Base-by-base conservation (phyloP, 2,113 vertebrate genomes). In the Trochalopteron elliotii region DNA sequence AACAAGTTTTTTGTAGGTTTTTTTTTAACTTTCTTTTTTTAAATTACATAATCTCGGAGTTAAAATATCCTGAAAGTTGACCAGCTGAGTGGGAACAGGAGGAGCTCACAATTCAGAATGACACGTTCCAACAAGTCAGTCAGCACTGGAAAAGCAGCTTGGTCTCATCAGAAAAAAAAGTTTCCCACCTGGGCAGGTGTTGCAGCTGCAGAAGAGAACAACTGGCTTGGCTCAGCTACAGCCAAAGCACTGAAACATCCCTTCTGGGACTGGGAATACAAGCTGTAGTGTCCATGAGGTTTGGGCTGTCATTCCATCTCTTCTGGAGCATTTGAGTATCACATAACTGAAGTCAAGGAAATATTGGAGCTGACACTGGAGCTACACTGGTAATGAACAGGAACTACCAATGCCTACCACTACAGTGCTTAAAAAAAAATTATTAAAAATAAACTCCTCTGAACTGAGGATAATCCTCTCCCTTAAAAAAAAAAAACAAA, bases 11-110 rank as follows among this genome's bases (percentile, higher is more conserved):
- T 69, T 8, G 44, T 31, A 9, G 5, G n/a, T n/a, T 7, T 44
- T 44, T 31, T 27, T 7, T 3, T 20, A 3, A 20, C 8, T 1
- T 5, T 9, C 27, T 4, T 35, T 15, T 40, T 45, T 23, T 17
- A 17, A 44, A 17, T 44, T 83, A 49, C 9, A 40, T 64, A 50
- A 59, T 42, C 25, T 55, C 1, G 0, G 20, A 55, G 9, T 71
- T 56, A 78, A 75, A 91, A 33, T 5, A 68, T 49, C 25, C n/a
- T 60, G 23, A 83, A 80, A 89, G 72, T 19, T 67, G 61, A 50
- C 20, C 45, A 45, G 49, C 25, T 18, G 68, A 83, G 52, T 39
- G 63, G 21, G 45, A 92, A 69, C 13, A 75, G 35, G 10, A 27
- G 13, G 11, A 59, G 35, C 4, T 75, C 52, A 91, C 39, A 87